Percentiles rank a stretch among this genome's conserved stretches.
Conservation (phyloP, 1,140 invertebrate species). For the Helicoverpa armigera region DNA sequence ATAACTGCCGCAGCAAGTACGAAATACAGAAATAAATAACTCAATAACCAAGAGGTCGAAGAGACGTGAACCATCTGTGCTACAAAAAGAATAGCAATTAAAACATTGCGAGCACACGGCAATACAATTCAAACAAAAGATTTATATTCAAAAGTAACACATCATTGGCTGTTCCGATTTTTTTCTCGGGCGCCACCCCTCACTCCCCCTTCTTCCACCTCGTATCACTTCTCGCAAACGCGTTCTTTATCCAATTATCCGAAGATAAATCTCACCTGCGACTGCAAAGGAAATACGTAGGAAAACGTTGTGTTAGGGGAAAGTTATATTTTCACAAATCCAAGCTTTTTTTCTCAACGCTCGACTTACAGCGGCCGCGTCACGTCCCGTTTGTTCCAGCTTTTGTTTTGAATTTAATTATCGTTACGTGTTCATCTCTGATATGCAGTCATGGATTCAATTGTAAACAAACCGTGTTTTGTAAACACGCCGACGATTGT, state of each 20-base stretch:
- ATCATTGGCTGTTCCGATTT: conserved; percentile 47
- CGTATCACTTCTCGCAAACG: conserved; percentile 83
- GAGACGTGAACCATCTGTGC: no score
- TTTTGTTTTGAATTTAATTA: conserved; percentile 53
- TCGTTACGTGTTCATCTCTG: conserved; percentile 26
- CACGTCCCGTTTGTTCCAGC: conserved; percentile 50
- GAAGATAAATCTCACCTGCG: conserved; percentile 85
- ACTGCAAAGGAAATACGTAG: conserved; percentile 79
- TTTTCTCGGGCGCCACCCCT: conserved; percentile 50
- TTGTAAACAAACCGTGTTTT: conserved; percentile 19
- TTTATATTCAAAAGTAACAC: conserved; percentile 48
- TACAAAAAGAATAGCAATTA: conserved; percentile 8
- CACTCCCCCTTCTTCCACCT: conserved; percentile 70
- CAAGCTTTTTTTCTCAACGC: conserved; percentile 66
- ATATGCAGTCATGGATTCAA: not conserved
- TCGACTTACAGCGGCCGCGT: conserved; percentile 53
- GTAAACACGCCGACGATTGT: not conserved
- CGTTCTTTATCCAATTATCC: conserved; percentile 86
- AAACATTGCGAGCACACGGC: conserved; percentile 15
- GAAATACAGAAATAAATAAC: not conserved
- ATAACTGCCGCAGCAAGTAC: no score
- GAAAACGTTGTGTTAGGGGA: conserved; percentile 77
- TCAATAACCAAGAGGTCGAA: not conserved
- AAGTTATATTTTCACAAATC: conserved; percentile 77
- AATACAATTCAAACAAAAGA: conserved; percentile 36